Percentiles rank a stretch among this genome's conserved stretches.
These are phyloP conservation scores for Tamandua tetradactyla DNA, from an alignment of 2,797 vertebrate genomes.

Conservation along the genomic window DNA sequence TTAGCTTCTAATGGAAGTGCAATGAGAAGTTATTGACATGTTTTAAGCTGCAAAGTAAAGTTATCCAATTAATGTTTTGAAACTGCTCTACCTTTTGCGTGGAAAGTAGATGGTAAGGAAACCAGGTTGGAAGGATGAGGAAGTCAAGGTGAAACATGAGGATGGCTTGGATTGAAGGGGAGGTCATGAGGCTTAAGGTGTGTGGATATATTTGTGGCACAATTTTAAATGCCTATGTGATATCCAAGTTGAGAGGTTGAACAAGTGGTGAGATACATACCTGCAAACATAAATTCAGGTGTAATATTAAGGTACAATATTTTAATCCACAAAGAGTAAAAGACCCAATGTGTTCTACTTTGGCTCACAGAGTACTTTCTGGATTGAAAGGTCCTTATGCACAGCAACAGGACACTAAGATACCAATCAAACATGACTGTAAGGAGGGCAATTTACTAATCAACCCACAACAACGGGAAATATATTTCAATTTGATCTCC, in stretches of 20 bases:
- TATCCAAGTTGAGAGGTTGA: constrained; percentile 24
- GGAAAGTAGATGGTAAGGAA: neutral
- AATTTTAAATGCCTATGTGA: constrained; percentile 31
- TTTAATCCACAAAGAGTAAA: constrained; percentile 32
- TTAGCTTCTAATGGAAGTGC: neutral
- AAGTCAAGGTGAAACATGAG: neutral
- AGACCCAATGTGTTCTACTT: neutral
- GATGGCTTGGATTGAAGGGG: neutral
- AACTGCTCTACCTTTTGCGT: constrained; percentile 10
- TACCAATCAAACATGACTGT: neutral
- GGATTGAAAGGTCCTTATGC: neutral
- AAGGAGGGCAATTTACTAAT: neutral
- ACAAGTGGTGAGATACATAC: neutral
- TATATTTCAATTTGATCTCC: neutral
- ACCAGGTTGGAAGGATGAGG: neutral
- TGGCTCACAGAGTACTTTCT: neutral
- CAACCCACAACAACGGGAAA: neutral
- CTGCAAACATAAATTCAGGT: constrained; percentile 20
- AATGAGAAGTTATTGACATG: neutral
- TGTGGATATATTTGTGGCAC: neutral
- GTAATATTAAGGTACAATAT: neutral
- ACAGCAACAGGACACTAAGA: neutral
- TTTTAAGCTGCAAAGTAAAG: constrained; percentile 32
- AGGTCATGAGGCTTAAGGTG: neutral
- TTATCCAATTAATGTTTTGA: constrained; percentile 12